These are phyloP conservation scores for Apotomis capreana DNA, from an alignment of 2,888 invertebrate species.

Conservation along the genomic window DNA sequence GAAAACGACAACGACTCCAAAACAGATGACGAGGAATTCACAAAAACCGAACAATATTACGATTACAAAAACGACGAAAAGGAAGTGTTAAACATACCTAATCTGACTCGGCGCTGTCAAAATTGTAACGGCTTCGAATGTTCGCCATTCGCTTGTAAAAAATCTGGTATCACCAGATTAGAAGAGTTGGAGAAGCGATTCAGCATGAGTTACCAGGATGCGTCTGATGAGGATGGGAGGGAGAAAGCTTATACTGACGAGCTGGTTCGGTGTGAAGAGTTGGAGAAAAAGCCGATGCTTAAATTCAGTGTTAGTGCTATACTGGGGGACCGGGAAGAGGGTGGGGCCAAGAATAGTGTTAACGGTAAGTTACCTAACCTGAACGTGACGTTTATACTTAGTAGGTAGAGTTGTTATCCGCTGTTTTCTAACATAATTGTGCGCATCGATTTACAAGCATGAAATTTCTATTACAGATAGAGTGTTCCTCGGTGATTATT, in stretches of 20 bases:
- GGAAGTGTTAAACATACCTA: slow-evolving; percentile 74
- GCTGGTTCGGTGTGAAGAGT: slow-evolving; percentile 73
- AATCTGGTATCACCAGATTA: slow-evolving; percentile 70
- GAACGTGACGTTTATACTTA: no score
- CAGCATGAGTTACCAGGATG: slow-evolving; percentile 69
- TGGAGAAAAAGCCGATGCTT: slow-evolving; percentile 88
- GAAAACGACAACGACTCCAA: slow-evolving; percentile 72
- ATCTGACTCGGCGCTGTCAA: slow-evolving; percentile 75
- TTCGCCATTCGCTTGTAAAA: slow-evolving; percentile 77
- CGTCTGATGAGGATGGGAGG: slow-evolving; percentile 70
- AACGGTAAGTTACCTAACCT: slow-evolving; percentile 63
- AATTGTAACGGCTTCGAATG: slow-evolving; percentile 83
- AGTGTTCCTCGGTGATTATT: no score
- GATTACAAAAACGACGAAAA: slow-evolving; percentile 70
- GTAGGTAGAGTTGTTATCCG: no score
- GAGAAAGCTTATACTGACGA: slow-evolving; percentile 68
- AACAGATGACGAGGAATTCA: slow-evolving; percentile 64
- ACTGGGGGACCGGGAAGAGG: slow-evolving; percentile 86
- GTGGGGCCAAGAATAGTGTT: slow-evolving; percentile 60
- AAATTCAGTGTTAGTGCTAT: slow-evolving; percentile 97
- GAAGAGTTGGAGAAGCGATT: slow-evolving; percentile 77
- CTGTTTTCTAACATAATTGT: no score
- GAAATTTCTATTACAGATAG: no score
- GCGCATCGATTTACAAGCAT: no score
- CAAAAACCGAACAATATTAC: slow-evolving; percentile 68